Evolutionary conservation across 2,797 vertebrate genomes (phyloP).

Genomic region (Yasuhikotakia modesta): DNA sequence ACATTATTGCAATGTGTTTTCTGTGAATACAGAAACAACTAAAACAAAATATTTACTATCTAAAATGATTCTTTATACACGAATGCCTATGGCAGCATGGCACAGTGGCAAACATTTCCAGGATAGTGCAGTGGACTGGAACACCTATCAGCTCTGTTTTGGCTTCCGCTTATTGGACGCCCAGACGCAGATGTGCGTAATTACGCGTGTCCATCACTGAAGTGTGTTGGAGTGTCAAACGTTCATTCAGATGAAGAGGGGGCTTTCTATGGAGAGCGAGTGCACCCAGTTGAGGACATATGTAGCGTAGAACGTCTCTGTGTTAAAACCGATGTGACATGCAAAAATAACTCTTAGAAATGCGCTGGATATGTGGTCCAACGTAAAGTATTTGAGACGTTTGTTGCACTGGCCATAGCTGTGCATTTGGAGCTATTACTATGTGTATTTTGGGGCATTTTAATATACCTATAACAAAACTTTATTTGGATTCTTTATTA

Average conservation of each 20-base stretch:
- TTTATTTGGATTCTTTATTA: neutral
- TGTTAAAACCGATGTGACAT: conserved; percentile 32
- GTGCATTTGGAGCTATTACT: no score
- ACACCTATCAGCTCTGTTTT: conserved; percentile 25
- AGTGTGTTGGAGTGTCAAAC: conserved; percentile 42
- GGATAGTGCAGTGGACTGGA: conserved; percentile 26
- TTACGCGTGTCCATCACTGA: conserved; percentile 49
- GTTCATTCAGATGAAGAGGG: conserved; percentile 34
- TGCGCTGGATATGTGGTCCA: neutral
- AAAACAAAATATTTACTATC: conserved; percentile 3
- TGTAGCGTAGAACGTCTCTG: conserved; percentile 1
- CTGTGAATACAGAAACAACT: neutral
- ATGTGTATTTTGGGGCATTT: no score
- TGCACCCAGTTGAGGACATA: neutral
- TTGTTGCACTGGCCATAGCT: no score
- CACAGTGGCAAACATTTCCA: conserved; percentile 11
- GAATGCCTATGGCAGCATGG: conserved; percentile 13
- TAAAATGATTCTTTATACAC: conserved; percentile 21
- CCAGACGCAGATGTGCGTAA: conserved; percentile 49
- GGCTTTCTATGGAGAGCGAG: conserved; percentile 27
- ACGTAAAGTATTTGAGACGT: neutral
- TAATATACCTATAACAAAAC: no score
- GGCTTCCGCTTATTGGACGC: conserved; percentile 35
- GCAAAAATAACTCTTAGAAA: conserved; percentile 17
- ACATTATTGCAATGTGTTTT: neutral